A percentile compares a stretch with the other conserved stretches of the same genome.
These are phyloP conservation scores for Gulo gulo DNA, from an alignment of 2,113 vertebrate genomes.

Conservation along the genomic window DNA sequence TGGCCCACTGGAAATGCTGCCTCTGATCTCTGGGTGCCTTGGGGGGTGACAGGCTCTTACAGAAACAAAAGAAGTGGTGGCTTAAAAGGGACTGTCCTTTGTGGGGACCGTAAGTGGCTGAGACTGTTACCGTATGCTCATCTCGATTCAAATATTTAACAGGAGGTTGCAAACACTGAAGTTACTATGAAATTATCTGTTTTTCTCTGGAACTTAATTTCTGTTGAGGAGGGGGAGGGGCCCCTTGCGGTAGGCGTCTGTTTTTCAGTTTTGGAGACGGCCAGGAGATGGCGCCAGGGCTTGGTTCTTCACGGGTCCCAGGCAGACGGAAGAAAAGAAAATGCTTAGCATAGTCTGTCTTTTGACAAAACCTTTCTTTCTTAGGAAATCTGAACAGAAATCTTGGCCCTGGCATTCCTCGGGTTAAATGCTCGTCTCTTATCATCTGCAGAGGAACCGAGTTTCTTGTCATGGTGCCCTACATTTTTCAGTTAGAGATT, in stretches of 20 bases:
- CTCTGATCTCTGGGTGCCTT: neutral
- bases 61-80: constrained; percentile 25
- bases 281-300: constrained; percentile 71
- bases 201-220: neutral
- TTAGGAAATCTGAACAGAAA: neutral
- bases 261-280: neutral
- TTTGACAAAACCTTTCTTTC: neutral
- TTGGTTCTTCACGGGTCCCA: constrained; percentile 21
- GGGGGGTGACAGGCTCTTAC: neutral
- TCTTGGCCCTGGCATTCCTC: neutral
- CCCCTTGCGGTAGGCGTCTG: neutral
- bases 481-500: neutral
- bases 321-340: neutral
- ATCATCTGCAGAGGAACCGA: neutral
- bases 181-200: neutral
- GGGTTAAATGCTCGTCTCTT: neutral
- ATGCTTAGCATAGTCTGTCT: neutral
- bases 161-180: constrained; percentile 17
- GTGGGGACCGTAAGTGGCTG: neutral
- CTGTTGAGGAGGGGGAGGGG: neutral
- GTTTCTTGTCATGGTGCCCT: neutral
- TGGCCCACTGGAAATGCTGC: neutral
- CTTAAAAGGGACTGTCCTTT: neutral
- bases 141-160: neutral
- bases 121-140: neutral